Conservation (phyloP, 2,888 invertebrate species). For the Rhopalosiphum nymphaeae region DNA sequence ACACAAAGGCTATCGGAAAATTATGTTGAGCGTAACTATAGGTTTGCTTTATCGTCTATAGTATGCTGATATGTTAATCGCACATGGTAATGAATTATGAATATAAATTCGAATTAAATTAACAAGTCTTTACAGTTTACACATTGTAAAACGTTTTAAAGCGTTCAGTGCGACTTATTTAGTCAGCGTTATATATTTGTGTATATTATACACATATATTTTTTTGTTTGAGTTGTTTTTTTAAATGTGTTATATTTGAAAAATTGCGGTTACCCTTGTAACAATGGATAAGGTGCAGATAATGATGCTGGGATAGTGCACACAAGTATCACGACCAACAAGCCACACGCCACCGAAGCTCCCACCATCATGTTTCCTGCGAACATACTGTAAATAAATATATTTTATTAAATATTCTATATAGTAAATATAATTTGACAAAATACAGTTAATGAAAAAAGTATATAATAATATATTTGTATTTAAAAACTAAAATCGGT, state of each 20-base stretch:
- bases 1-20: not conserved
- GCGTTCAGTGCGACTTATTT: not conserved
- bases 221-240: not conserved
- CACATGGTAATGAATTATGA: not conserved
- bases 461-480: not conserved
- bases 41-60: not conserved
- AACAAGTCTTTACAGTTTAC: not conserved
- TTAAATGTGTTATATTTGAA: not conserved
- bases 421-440: not conserved
- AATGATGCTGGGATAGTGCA: conserved; percentile 41
- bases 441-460: not conserved
- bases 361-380: conserved; percentile 51
- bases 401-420: not conserved
- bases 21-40: not conserved
- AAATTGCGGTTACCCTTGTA: conserved; percentile 45
- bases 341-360: conserved; percentile 48
- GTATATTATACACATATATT: no score
- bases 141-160: not conserved
- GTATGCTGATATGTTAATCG: not conserved
- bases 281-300: conserved; percentile 57
- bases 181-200: not conserved
- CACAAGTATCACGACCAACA: conserved; percentile 55
- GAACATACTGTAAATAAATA: conserved; percentile 31
- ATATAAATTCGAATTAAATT: not conserved
- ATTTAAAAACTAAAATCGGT: not conserved